Evolutionary conservation across 2,113 vertebrate species (phyloP).

Genomic region (Oreochromis spilurus): DNA sequence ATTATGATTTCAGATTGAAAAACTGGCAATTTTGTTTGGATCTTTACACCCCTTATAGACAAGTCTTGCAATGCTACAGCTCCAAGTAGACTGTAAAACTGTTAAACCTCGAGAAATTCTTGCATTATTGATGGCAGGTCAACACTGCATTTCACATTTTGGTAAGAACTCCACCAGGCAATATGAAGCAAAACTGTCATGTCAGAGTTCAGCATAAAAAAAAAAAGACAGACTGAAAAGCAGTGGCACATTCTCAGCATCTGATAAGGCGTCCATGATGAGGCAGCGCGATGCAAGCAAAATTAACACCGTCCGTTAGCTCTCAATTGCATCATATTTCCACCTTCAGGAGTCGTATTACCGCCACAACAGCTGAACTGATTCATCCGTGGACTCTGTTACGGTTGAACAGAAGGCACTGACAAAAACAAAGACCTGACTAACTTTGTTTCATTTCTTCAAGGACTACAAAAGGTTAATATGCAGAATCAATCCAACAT

Average conservation of each 20-base stretch:
- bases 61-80: neutral
- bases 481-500: neutral
- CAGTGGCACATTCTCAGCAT: neutral
- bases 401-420: neutral
- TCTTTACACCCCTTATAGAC: neutral
- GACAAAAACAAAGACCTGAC: neutral
- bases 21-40: neutral
- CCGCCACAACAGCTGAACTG: neutral
- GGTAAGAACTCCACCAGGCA: neutral
- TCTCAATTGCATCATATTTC: neutral
- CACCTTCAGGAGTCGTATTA: neutral
- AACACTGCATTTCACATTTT: neutral
- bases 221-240: neutral
- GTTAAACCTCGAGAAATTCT: neutral
- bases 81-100: neutral
- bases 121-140: neutral
- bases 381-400: neutral
- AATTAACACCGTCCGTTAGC: constrained; percentile 8
- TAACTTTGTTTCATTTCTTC: neutral
- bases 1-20: neutral
- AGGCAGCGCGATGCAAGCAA: neutral
- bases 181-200: neutral
- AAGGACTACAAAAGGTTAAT: neutral
- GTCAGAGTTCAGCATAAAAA: neutral
- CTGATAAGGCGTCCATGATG: neutral